A percentile compares a stretch with the other conserved stretches of the same genome.
Evolutionary conservation across 2,888 invertebrate genomes (phyloP).

Genomic region (Sarcophaga subvicina): DNA sequence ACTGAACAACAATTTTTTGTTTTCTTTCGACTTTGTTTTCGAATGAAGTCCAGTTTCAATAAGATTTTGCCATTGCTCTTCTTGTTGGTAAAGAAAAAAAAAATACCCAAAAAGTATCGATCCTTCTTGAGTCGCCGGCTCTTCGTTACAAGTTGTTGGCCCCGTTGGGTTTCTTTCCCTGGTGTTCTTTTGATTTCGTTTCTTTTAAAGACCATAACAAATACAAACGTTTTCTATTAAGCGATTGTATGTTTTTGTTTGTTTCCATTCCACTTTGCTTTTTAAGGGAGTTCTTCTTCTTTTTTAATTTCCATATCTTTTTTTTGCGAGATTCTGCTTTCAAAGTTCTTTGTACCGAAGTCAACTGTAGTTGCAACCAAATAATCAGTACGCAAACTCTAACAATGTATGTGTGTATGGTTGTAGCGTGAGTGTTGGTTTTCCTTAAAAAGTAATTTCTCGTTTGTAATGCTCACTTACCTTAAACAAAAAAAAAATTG

Average conservation of each 20-base stretch:
- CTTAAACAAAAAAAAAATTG: neutral
- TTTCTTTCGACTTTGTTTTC: neutral
- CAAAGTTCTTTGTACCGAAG: neutral
- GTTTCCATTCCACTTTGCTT: too few relatives aligned
- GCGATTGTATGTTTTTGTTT: too few relatives aligned
- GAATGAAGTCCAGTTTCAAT: neutral
- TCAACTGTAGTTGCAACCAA: neutral
- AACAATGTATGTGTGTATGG: neutral
- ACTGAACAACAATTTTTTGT: neutral
- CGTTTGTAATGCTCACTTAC: conserved; percentile 49
- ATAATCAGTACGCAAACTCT: conserved; percentile 25
- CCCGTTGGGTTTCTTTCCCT: neutral
- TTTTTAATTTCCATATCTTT: neutral
- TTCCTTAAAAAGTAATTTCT: conserved; percentile 52
- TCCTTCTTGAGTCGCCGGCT: conserved; percentile 61
- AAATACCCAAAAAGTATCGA: conserved; percentile 51
- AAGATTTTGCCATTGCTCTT: conserved; percentile 37
- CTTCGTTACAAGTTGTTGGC: conserved; percentile 10
- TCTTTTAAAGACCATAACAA: conserved; percentile 3
- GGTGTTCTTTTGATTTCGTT: conserved; percentile 38
- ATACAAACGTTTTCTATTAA: too few relatives aligned
- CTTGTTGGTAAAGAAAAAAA: neutral
- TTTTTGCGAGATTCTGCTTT: neutral
- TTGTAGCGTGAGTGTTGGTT: neutral
- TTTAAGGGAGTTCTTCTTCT: conserved; percentile 7